A percentile compares a stretch with the other conserved stretches of the same genome.
These are phyloP conservation scores for Adelphocoris suturalis DNA, from an alignment of 2,888 invertebrate genomes.

Conservation along the genomic window DNA sequence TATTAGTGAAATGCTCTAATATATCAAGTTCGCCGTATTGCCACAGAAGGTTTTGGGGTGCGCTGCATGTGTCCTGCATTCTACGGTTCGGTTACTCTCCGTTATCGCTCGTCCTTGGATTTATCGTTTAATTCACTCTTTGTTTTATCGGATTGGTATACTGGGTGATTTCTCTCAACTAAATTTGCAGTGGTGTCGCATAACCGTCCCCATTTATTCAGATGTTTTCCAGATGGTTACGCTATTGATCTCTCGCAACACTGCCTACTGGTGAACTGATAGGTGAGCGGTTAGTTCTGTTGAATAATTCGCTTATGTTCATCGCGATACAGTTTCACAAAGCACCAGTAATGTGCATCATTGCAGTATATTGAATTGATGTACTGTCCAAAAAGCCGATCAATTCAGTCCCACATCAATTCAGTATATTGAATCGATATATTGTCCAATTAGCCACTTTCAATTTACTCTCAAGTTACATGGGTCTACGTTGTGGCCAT, in stretches of 20 bases:
- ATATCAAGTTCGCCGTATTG: slow-evolving; percentile 53
- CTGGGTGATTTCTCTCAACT: not conserved
- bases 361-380: too few species aligned
- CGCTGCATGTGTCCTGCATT: slow-evolving; percentile 63
- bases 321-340: too few species aligned
- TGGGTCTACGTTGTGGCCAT: too few species aligned
- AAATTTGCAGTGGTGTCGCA: not conserved
- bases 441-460: too few species aligned
- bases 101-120: slow-evolving; percentile 24
- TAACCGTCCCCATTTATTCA: not conserved
- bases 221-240: not conserved
- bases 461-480: too few species aligned
- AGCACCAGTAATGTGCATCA: too few species aligned
- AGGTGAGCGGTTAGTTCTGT: too few species aligned
- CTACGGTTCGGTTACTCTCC: slow-evolving; percentile 48
- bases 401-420: too few species aligned
- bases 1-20: slow-evolving; percentile 58
- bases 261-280: too few species aligned
- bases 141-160: slow-evolving; percentile 11
- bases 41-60: slow-evolving; percentile 25
- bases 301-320: too few species aligned
- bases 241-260: not conserved
- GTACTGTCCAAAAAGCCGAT: too few species aligned
- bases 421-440: too few species aligned
- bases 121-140: slow-evolving; percentile 52